phyloP scores from a whole-genome alignment of 2,797 vertebrate genomes.

The Dermochelys coriacea region DNA sequence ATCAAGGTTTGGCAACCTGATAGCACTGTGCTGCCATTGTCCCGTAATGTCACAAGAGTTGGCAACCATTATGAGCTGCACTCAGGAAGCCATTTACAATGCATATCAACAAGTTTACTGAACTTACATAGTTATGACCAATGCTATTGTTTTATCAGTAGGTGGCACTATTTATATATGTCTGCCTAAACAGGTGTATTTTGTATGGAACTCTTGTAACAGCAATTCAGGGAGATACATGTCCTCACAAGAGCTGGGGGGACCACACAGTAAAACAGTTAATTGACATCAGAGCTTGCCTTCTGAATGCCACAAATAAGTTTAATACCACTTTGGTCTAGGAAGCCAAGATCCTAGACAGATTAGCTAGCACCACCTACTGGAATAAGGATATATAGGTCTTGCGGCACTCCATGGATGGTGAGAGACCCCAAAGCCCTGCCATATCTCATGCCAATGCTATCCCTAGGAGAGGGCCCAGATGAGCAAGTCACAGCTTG shows the following conservation, averaged over 20 bases:
- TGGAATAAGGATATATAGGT: background rate
- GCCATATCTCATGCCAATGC: background rate
- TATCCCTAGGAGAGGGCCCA: background rate
- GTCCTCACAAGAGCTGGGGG: background rate
- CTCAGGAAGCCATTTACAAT: fast-evolving
- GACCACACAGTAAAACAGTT: background rate
- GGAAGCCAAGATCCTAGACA: background rate
- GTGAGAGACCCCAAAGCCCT: background rate
- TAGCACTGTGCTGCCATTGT: background rate
- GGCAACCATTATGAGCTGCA: background rate
- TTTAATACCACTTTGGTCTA: background rate
- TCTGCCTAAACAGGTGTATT: background rate
- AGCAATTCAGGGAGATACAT: background rate
- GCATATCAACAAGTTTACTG: fast-evolving
- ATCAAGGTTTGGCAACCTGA: background rate
- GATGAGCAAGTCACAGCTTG: background rate
- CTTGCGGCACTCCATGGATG: background rate
- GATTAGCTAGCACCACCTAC: background rate
- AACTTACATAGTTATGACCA: background rate
- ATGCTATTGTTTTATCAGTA: background rate
- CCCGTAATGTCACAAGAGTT: fast-evolving
- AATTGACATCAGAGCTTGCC: background rate
- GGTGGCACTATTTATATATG: slow-evolving; percentile 25
- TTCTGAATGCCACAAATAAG: fast-evolving
- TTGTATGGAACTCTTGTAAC: fast-evolving